phyloP scores from a whole-genome alignment of 2,113 vertebrate genomes.

The Poeciliopsis prolifica region DNA sequence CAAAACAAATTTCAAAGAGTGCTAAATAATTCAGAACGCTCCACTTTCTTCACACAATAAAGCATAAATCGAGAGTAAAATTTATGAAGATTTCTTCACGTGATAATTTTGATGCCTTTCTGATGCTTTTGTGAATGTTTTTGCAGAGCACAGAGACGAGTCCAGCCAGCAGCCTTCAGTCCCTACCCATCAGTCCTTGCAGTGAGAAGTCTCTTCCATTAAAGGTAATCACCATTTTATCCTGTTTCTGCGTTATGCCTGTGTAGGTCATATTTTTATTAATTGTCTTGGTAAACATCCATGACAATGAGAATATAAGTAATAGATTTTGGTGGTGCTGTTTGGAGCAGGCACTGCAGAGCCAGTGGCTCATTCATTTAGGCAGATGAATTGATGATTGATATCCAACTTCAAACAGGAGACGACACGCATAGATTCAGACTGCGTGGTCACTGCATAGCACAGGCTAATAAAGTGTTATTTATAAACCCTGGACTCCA shows the following conservation, averaged over 20 bases:
- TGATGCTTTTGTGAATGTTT: slow-evolving; percentile 44
- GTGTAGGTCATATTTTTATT: background rate
- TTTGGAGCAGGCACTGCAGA: background rate
- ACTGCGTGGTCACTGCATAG: background rate
- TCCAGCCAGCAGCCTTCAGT: slow-evolving; percentile 91
- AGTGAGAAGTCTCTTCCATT: slow-evolving; percentile 88
- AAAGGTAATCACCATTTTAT: slow-evolving; percentile 84
- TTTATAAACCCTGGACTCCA: background rate
- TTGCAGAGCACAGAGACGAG: slow-evolving; percentile 91
- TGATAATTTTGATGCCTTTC: slow-evolving; percentile 6
- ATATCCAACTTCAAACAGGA: background rate
- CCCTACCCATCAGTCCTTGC: slow-evolving; percentile 93
- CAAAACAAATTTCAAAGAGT: background rate
- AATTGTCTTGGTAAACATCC: background rate
- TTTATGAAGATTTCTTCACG: background rate
- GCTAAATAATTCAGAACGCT: background rate
- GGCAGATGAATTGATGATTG: background rate
- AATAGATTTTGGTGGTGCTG: background rate
- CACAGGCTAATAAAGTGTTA: background rate
- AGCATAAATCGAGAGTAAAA: background rate
- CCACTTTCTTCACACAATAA: background rate
- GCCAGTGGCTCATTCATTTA: background rate
- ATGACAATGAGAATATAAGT: background rate
- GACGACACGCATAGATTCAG: background rate
- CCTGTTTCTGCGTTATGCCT: background rate